Evolutionary conservation across 2,888 invertebrate genomes (phyloP), one percentile per base, ranked within the genome.

Genomic region (Pterobdella sp.): DNA sequence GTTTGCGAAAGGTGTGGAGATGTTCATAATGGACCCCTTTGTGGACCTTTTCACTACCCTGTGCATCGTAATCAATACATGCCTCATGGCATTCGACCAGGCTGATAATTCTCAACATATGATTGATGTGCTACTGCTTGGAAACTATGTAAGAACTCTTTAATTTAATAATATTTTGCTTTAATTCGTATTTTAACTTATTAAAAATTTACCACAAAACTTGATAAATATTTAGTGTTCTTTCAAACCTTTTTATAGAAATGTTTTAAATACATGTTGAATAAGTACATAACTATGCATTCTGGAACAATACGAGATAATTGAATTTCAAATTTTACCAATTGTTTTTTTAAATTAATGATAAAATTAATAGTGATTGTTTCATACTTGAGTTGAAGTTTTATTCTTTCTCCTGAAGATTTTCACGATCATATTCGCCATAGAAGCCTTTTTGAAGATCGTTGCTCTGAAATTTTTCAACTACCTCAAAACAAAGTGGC

Each of bases 401-500:
- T 22, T 22, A 52, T 31, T 14, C 18, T 32, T 32, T 32, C 22
- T 18, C 0, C 37, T 79, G n/a, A 78, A 96, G 95, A 94, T 96
- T 87, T 96, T 96, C 87, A 95, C 95, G 75, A 92, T 93, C 77
- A 95, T 95, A 77, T 96, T 96, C 84, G 93, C 92, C 79, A 91
- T 93, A 83, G 96, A 96, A 88, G 94, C 94, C 49, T 89, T 90
- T 77, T 87, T 94, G 85, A 97, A 97, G 85, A 87, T 97, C 80
- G 89, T 94, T 83, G 96, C 96, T 71, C 92, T 96, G 91, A 94
- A 93, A 86, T 94, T 96, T 75, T 92, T 94, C 84, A 92, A 88
- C 86, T 97, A 96, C 86, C 94, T 97, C 87, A 93, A 93, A 88
- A 94, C 94, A 85, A 93, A 94, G 79, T 97, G 96, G 96, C 97